Base-by-base conservation (phyloP, 2,797 vertebrate genomes). In the Megalops cyprinoides region DNA sequence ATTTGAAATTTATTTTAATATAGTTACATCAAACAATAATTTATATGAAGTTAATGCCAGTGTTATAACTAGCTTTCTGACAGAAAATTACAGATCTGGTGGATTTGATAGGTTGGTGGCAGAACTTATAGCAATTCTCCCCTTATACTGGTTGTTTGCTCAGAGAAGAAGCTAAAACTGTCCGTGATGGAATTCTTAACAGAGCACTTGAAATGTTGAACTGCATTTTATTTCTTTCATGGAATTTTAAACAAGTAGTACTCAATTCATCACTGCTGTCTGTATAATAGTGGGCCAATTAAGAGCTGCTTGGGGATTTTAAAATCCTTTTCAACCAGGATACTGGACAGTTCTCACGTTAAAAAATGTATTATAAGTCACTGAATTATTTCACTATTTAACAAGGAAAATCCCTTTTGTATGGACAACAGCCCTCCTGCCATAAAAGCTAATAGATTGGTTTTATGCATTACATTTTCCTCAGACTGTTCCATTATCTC, bases 181-280 rank as follows among this genome's bases (percentile, higher is more conserved):
- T 55, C 46, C 60, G 56, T 49, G 77, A 78, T 78, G 44, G 60
- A 71, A 73, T 14, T 49, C 65, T 60, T 75, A 49, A 51, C 25
- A 51, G 46, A 6, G 46, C 74, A 18, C 51, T 74, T 75, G 74
- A 79, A 42, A 28, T 31, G 53, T 10, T 53, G 78, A 71, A 51
- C 67, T 44, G 62, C 12, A 39, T 79, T 55, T 79, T 79, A 20
- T 79, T 79, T 55, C 37, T 79, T 55, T 31, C 25, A 5, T 73
- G 28, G 77, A 79, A 53, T 25, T n/a, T 56, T 48, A 73, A 53
- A 48, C 49, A 79, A 79, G 55, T 34, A 56, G 65, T 10, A 10
- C 34, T 23, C 23, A 39, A 79, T 73, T 71, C 67, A 73, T 79
- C 31, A 28, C 74, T 34, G 46, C 48, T 20, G 74, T 75, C n/a